Evolutionary conservation across 53 echinoderm and acorn worm species (phyloP).

Genomic region (Stichopus horrens): DNA sequence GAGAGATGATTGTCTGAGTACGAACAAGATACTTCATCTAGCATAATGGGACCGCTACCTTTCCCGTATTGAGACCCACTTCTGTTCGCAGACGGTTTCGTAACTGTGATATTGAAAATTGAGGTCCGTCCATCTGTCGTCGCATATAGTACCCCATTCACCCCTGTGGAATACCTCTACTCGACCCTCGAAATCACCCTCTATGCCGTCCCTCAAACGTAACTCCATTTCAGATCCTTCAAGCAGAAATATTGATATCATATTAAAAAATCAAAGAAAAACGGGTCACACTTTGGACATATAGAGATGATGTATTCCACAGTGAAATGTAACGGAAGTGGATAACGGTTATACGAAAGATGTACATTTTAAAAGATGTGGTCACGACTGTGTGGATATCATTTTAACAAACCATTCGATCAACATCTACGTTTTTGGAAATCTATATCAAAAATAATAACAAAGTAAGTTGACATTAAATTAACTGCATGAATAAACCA

Average conservation of each 20-base stretch:
- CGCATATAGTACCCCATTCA: slow-evolving; percentile 23
- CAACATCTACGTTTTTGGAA: too few relatives aligned
- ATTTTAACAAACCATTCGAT: too few relatives aligned
- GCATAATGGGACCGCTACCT: background rate
- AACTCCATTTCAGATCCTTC: background rate
- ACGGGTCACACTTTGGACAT: too few relatives aligned
- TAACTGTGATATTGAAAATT: background rate
- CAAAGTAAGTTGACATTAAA: too few relatives aligned
- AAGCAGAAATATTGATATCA: background rate
- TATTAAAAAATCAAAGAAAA: background rate
- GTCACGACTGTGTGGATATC: too few relatives aligned
- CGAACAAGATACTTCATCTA: background rate
- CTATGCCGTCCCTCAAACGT: slow-evolving; percentile 2
- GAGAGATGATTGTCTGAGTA: background rate
- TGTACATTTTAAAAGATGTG: too few relatives aligned
- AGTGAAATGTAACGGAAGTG: too few relatives aligned
- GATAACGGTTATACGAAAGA: too few relatives aligned
- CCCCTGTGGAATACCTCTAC: slow-evolving; percentile 10
- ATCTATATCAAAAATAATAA: too few relatives aligned
- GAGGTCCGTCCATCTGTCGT: background rate
- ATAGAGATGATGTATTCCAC: too few relatives aligned
- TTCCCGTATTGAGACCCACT: background rate
- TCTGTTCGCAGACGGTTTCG: background rate
- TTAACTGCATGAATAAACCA: too few relatives aligned
- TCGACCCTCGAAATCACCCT: background rate